phyloP scores from a whole-genome alignment of 1,140 invertebrate genomes.

The Sitobion miscanthi region DNA sequence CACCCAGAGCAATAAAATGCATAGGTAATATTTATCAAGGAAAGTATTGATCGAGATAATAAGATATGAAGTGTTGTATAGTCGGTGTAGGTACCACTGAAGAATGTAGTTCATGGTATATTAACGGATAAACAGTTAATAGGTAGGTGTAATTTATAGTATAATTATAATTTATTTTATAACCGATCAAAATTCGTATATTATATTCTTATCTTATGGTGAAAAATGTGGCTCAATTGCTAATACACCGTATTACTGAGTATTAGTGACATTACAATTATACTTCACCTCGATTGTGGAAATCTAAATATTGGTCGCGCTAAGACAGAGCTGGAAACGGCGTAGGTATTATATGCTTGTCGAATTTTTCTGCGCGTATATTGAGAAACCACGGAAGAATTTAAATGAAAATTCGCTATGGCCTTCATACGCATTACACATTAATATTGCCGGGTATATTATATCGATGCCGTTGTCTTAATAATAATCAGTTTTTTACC shows the following conservation, averaged over 20 bases:
- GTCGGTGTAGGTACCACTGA: too few species aligned
- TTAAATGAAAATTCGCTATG: constrained; percentile 18
- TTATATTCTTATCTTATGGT: neutral
- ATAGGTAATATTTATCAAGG: too few species aligned
- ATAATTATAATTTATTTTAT: too few species aligned
- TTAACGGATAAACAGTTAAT: too few species aligned
- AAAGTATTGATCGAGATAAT: too few species aligned
- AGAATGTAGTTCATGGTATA: too few species aligned
- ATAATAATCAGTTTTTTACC: neutral
- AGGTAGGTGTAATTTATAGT: too few species aligned
- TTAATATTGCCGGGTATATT: neutral
- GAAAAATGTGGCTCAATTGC: neutral
- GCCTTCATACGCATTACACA: neutral
- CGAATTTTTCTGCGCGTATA: neutral
- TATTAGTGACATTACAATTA: neutral
- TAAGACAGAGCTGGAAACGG: constrained; percentile 3
- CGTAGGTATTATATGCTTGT: neutral
- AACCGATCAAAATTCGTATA: neutral
- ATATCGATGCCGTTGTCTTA: neutral
- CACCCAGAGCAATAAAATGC: too few species aligned
- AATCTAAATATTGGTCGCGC: constrained; percentile 26
- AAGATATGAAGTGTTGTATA: too few species aligned
- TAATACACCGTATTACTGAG: too few species aligned
- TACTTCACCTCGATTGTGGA: neutral
- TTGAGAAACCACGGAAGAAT: neutral